Evolutionary conservation across 2,113 vertebrate species (phyloP).

Genomic region (Odontesthes bonariensis): DNA sequence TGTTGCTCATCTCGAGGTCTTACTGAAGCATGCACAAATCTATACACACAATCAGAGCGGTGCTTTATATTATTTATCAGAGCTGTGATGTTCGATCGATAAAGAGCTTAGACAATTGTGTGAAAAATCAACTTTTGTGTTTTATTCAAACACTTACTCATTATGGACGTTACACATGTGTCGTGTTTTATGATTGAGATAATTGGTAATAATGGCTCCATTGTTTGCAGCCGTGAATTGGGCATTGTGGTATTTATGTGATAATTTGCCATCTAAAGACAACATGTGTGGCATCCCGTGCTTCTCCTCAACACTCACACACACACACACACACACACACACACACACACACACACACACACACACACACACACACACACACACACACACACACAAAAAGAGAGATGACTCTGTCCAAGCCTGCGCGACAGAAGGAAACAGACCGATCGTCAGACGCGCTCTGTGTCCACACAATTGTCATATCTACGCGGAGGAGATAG

Average conservation of each 20-base stretch:
- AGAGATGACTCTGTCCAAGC: constrained; percentile 48
- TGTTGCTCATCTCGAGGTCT: constrained; percentile 65
- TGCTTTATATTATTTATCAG: constrained; percentile 65
- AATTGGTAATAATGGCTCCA: constrained; percentile 18
- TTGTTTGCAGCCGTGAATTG: neutral
- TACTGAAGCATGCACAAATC: constrained; percentile 75
- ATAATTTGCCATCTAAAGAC: constrained; percentile 12
- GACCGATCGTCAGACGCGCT: constrained; percentile 47
- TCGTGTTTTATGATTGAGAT: neutral
- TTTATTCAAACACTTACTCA: constrained; percentile 17
- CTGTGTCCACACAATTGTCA: constrained; percentile 65
- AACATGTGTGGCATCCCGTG: constrained; percentile 5
- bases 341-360: no score
- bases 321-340: constrained; percentile 10
- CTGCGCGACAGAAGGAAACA: constrained; percentile 54
- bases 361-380: constrained; percentile 9
- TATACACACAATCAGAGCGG: constrained; percentile 71
- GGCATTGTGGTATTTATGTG: neutral
- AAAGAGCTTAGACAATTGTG: constrained; percentile 48
- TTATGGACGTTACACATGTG: constrained; percentile 13
- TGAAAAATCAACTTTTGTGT: constrained; percentile 48
- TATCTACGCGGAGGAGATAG: constrained; percentile 68
- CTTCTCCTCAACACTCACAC: constrained; percentile 4
- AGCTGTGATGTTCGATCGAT: constrained; percentile 70
- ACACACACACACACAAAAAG: neutral